Evolutionary conservation across 2,888 invertebrate genomes (phyloP).

Genomic region (Tiliacea aurago): DNA sequence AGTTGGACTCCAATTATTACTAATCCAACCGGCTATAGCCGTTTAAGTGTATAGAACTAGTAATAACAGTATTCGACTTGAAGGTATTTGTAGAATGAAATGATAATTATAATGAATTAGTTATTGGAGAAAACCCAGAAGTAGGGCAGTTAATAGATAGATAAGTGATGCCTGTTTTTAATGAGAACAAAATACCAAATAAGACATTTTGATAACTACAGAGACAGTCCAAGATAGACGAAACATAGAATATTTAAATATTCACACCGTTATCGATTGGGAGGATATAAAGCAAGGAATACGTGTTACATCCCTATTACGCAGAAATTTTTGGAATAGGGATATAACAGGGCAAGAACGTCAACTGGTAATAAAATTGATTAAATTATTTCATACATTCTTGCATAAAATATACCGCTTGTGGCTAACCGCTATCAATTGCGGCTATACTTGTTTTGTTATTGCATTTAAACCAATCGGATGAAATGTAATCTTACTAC

Average conservation of each 20-base stretch:
- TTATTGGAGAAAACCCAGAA: background rate
- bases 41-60: background rate
- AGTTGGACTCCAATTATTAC: conserved; percentile 15
- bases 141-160: background rate
- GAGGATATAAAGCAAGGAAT: background rate
- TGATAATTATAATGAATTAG: background rate
- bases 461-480: conserved; percentile 2
- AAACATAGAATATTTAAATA: background rate
- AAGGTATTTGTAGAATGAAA: background rate
- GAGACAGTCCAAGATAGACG: background rate
- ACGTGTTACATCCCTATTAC: no score
- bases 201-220: background rate
- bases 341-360: background rate
- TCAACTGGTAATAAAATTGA: background rate
- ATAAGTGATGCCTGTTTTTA: background rate
- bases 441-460: background rate
- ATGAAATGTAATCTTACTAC: background rate
- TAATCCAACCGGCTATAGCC: background rate
- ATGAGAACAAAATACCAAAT: background rate
- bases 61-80: background rate
- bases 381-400: background rate
- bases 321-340: no score
- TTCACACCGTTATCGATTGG: background rate
- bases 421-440: conserved; percentile 19
- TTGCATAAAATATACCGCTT: background rate